Base-by-base conservation (phyloP, 2,797 vertebrate species). In the Chlorospingus semifuscus region DNA sequence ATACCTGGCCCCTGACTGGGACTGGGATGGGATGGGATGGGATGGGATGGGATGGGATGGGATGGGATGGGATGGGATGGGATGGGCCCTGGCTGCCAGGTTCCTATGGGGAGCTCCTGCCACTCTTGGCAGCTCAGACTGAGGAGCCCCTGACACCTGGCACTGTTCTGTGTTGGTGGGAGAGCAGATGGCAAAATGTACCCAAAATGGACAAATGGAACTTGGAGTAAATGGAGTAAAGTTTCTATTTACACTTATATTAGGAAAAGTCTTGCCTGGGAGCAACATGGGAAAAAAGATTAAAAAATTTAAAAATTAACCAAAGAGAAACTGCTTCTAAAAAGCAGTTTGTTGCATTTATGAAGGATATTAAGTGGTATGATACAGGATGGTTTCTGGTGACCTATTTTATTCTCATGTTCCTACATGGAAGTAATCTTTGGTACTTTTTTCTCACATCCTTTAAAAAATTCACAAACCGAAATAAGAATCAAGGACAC, bases 101-200 rank as follows among this genome's bases (percentile, higher is more conserved):
- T 7, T 53, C 26, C 23, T 12, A 6, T 1, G 8, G 34, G 17
- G 12, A 64, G 3, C 12, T 34, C 5, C 20, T 26, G 5, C 10
- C 0, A 0, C 9, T 47, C 3, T 41, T 8, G 17, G 20, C 19
- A 74, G 10, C 44, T 15, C n/a, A 34, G 20, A 30, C 11, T 6
- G 5, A 21, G 44, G n/a, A 81, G 4, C 3, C 30, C 26, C 10
- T 70, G 36, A 24, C 55, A 15, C 7, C 15, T 1, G 3, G 9
- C 21, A 15, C 23, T 56, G 47, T 9, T 44, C 59, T 15, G 0
- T 32, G 22, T 6, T 44, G 44, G 19, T 55, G 8, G 39, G 39
- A 63, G 24, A 70, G 23, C 12, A 34, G 44, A 20, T 32, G 27
- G 22, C 13, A 39, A 74, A n/a, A 60, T 37, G 13, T 16, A 41